These are phyloP conservation scores for Poecile atricapillus DNA, from an alignment of 2,113 vertebrate genomes.

Conservation along the genomic window DNA sequence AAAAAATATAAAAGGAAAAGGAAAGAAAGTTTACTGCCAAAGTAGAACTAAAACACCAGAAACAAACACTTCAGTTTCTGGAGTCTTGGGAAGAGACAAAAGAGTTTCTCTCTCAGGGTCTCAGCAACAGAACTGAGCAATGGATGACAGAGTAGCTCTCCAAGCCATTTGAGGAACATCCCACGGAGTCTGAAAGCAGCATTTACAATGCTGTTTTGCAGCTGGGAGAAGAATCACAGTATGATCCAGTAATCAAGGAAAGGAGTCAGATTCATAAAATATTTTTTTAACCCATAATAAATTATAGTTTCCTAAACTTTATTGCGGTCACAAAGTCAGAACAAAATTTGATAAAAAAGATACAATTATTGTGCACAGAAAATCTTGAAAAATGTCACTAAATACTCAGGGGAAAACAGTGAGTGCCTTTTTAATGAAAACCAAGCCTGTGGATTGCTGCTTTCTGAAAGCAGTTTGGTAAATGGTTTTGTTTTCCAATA, in stretches of 20 bases:
- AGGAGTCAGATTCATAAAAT: neutral
- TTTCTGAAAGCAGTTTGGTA: constrained; percentile 27
- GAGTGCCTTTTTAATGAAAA: constrained; percentile 26
- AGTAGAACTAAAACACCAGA: neutral
- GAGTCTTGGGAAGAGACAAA: neutral
- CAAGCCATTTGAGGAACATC: neutral
- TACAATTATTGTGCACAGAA: neutral
- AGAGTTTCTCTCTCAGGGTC: neutral
- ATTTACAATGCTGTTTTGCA: neutral
- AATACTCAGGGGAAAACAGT: neutral
- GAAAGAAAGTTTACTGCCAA: neutral
- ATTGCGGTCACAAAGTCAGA: neutral
- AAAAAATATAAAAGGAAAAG: neutral
- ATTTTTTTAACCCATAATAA: constrained; percentile 39
- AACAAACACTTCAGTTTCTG: neutral
- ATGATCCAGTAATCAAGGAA: constrained; percentile 25
- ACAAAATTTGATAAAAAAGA: neutral
- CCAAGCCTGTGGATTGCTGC: neutral
- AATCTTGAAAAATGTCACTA: constrained; percentile 8
- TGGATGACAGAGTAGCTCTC: neutral
- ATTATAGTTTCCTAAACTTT: constrained; percentile 38
- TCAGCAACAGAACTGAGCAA: neutral
- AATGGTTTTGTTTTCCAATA: constrained; percentile 36
- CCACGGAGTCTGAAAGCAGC: neutral
- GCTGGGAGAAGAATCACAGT: neutral